phyloP scores from a whole-genome alignment of 2,888 invertebrate genomes.

The Parelbella ahira region DNA sequence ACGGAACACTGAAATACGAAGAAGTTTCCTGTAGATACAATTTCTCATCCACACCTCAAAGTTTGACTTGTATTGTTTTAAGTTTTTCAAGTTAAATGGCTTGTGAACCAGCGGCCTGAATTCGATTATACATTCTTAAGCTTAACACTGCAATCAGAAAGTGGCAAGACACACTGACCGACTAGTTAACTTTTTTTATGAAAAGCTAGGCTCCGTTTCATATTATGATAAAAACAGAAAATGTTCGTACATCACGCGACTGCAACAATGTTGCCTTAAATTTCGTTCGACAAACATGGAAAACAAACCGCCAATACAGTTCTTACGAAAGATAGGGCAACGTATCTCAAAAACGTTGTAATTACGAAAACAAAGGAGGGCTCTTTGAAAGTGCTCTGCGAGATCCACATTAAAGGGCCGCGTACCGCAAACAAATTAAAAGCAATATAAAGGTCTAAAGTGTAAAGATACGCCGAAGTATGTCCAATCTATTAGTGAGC shows the following conservation, averaged over 20 bases:
- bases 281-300: slow-evolving; percentile 24
- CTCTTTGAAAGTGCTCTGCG: slow-evolving; percentile 45
- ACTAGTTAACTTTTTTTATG: too few species aligned
- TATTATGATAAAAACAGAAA: too few species aligned
- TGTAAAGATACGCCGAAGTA: slow-evolving; percentile 56
- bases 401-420: slow-evolving; percentile 68
- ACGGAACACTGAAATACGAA: too few species aligned
- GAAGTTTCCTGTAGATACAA: too few species aligned
- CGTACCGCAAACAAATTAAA: slow-evolving; percentile 60
- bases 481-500: slow-evolving; percentile 49
- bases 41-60: too few species aligned
- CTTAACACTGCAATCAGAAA: too few species aligned
- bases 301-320: slow-evolving; percentile 31
- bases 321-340: slow-evolving; percentile 40
- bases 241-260: neutral
- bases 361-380: slow-evolving; percentile 55
- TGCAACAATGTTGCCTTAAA: slow-evolving; percentile 2
- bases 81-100: too few species aligned
- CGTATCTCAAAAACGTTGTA: slow-evolving; percentile 37
- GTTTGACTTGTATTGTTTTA: too few species aligned
- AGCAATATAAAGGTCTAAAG: slow-evolving; percentile 60
- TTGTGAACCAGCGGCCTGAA: too few species aligned
- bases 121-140: too few species aligned
- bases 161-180: too few species aligned
- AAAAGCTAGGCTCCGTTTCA: too few species aligned